A percentile compares a stretch with the other conserved stretches of the same genome.
phyloP scores from a whole-genome alignment of 2,797 vertebrate genomes.

The Scyliorhinus canicula region DNA sequence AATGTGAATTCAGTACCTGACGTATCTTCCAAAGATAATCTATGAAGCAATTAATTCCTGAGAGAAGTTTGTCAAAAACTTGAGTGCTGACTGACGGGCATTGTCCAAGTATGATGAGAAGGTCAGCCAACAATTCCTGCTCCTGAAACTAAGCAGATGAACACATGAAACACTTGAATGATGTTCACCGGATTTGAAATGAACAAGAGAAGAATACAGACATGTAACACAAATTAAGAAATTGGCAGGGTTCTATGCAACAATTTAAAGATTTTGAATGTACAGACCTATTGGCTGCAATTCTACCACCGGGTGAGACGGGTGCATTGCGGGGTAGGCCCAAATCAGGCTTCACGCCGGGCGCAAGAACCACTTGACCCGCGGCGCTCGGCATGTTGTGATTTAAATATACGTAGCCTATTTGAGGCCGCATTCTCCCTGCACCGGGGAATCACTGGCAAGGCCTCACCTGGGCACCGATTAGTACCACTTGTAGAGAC shows the following conservation, averaged over 20 bases:
- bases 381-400: no score
- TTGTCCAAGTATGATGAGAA: conserved; percentile 64
- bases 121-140: conserved; percentile 55
- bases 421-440: no score
- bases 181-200: neutral
- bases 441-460: no score
- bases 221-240: neutral
- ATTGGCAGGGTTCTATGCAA: neutral
- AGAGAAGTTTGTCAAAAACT: conserved; percentile 64
- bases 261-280: neutral
- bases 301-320: no score
- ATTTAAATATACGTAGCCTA: no score
- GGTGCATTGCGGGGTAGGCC: no score
- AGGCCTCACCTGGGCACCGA: no score
- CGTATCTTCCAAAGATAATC: conserved; percentile 59
- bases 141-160: conserved; percentile 60
- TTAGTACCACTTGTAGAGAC: no score
- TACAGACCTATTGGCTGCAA: neutral
- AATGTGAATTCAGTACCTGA: conserved; percentile 61
- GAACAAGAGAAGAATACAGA: neutral
- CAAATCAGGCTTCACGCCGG: no score
- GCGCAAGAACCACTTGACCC: no score
- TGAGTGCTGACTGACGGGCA: conserved; percentile 59
- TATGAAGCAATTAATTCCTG: conserved; percentile 61
- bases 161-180: neutral